A percentile compares a stretch with the other conserved stretches of the same genome.
Evolutionary conservation across 2,113 vertebrate genomes (phyloP).

Genomic region (Aspiorhynchus laticeps): DNA sequence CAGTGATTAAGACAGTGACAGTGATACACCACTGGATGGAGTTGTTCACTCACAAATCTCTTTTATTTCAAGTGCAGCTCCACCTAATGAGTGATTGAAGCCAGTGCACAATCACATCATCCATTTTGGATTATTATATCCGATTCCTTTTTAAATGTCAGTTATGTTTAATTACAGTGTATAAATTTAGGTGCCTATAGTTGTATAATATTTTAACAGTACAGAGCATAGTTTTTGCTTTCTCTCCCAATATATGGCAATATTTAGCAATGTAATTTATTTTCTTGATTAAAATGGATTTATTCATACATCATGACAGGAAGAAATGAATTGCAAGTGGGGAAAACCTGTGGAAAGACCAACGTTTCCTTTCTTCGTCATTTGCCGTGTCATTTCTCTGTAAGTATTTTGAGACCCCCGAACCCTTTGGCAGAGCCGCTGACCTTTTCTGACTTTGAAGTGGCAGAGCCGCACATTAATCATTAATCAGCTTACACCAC

Average conservation of each 20-base stretch:
- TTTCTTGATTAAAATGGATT: not conserved
- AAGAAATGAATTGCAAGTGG: conserved; percentile 8
- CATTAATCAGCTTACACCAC: conserved; percentile 47
- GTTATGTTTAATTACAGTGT: not conserved
- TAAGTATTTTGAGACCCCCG: conserved; percentile 33
- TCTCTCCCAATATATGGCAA: not conserved
- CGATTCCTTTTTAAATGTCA: not conserved
- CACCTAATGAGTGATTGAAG: not conserved
- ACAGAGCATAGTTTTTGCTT: not conserved
- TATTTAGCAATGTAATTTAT: not conserved
- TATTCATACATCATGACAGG: not conserved
- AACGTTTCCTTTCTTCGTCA: conserved; percentile 14
- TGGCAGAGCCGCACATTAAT: conserved; percentile 49
- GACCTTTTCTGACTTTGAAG: conserved; percentile 54
- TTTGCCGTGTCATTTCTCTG: conserved; percentile 42
- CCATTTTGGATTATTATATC: conserved; percentile 30
- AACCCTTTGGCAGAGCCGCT: conserved; percentile 35
- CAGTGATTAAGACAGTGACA: not conserved
- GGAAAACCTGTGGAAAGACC: not conserved
- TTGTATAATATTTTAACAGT: not conserved
- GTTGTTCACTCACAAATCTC: conserved; percentile 17
- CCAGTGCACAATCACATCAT: not conserved
- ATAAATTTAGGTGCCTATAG: not conserved
- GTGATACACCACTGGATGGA: not conserved
- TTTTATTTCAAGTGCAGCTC: not conserved